Evolutionary conservation across 2,113 vertebrate species (phyloP), one percentile per base, ranked within the genome.

Genomic region (Panthera leo): DNA sequence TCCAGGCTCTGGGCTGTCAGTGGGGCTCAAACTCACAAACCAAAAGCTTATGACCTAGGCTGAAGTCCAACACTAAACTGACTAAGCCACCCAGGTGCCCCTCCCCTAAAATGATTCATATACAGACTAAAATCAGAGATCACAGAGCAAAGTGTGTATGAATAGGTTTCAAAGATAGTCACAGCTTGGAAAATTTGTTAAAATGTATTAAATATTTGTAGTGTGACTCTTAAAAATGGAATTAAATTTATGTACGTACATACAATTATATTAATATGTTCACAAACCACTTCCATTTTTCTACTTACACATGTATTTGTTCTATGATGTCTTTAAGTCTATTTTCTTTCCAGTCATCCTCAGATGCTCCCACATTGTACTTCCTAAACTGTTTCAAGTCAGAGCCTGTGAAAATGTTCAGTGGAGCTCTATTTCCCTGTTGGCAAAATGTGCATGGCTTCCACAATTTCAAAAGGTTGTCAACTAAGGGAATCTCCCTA

Each of bases 121-220:
- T 4, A 34, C 3, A 79, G 13, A 79, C 14, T 58, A 80, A 61
- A 83, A n/a, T 42, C 61, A 31, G 19, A 94, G 0, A 73, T 80
- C 42, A 23, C 6, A 97, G 14, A 97, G 18, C 5, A 87, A 84
- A 42, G 55, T 31, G 5, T 14, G 27, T 94, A 68, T 90, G 27
- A 61, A 87, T 70, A 71, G 11, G 29, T 8, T 23, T 95, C 94
- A 34, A 67, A 42, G 58, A 96, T 14, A 93, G 5, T 71, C 36
- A 85, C 9, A 67, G 51, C 8, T 42, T 88, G 23, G 13, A 92
- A 96, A 93, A 13, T 23, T 45, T 95, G n/a, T 45, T 68, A 34
- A 58, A 89, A 79, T 85, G 0, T 51, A 79, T 65, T 84, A 91
- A 73, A 53, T 95, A 65, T 71, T 16, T 97, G 51, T 89, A 96